A percentile compares a stretch with the other conserved stretches of the same genome.
These are phyloP conservation scores for Tipula vernalis DNA, from an alignment of 2,888 invertebrate species.

Conservation along the genomic window DNA sequence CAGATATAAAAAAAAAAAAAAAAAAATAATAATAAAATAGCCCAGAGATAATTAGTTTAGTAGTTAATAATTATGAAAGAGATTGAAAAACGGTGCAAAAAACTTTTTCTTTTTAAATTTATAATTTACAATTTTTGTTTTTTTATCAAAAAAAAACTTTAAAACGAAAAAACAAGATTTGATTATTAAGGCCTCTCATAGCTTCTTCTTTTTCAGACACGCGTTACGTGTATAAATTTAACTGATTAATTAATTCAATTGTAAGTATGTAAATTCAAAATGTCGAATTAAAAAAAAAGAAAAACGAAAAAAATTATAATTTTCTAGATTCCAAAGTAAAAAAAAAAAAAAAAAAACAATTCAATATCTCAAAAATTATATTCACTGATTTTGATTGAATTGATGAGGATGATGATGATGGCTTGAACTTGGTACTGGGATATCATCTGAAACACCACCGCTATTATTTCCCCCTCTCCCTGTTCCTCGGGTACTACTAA, in stretches of 20 bases:
- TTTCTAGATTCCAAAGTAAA: not conserved
- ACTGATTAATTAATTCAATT: not conserved
- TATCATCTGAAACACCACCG: slow-evolving; percentile 15
- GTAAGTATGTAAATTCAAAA: not conserved
- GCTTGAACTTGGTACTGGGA: slow-evolving; percentile 16
- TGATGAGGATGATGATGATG: slow-evolving; percentile 12
- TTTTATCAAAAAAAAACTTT: not conserved
- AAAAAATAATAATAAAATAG: not conserved
- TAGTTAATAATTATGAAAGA: not conserved
- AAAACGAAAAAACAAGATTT: not conserved
- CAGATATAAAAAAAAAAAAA: not conserved
- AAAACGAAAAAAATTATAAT: not conserved
- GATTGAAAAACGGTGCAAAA: not conserved
- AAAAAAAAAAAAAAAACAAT: not conserved
- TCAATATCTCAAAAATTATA: not conserved
- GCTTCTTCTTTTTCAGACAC: not conserved
- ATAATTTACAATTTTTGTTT: not conserved
- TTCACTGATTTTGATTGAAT: slow-evolving; percentile 5
- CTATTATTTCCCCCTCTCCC: not conserved
- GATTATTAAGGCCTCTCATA: not conserved
- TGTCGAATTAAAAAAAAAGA: not conserved
- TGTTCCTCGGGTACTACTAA: not conserved
- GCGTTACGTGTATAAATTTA: not conserved
- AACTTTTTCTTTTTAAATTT: not conserved
- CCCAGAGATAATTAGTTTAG: not conserved